Percentiles rank a stretch among this genome's conserved stretches.
Evolutionary conservation across 2,888 invertebrate genomes (phyloP).

Genomic region (Diarsia mendica): DNA sequence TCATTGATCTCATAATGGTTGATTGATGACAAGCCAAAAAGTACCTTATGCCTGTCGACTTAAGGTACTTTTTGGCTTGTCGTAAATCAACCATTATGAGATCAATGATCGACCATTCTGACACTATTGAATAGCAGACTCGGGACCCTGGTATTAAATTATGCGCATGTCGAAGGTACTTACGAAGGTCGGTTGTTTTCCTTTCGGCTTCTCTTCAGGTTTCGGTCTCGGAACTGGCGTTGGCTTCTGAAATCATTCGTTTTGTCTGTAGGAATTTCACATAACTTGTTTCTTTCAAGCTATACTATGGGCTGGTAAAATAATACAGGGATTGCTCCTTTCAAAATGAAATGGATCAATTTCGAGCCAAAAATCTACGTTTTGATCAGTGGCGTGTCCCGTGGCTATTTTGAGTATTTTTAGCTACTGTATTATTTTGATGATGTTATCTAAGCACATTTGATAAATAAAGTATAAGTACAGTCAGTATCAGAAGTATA

Average conservation of each 20-base stretch:
- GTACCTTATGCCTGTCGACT: too few relatives aligned
- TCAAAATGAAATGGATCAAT: background rate
- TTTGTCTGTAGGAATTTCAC: background rate
- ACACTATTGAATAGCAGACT: too few relatives aligned
- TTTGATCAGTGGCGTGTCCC: background rate
- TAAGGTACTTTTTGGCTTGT: too few relatives aligned
- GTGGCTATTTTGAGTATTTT: background rate
- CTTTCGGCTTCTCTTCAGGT: conserved; percentile 78
- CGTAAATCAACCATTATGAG: too few relatives aligned
- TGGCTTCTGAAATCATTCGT: conserved; percentile 75
- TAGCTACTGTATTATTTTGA: background rate
- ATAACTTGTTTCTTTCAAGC: background rate
- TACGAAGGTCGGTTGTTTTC: conserved; percentile 89
- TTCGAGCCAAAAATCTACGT: background rate
- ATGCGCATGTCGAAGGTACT: conserved; percentile 68
- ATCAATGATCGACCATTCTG: too few relatives aligned
- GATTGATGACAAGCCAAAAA: too few relatives aligned
- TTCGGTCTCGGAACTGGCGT: conserved; percentile 84
- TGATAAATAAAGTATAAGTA: background rate
- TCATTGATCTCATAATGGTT: too few relatives aligned
- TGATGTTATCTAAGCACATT: background rate
- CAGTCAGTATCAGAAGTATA: too few relatives aligned
- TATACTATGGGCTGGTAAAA: background rate
- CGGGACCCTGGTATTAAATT: background rate
- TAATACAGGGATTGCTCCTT: background rate